Evolutionary conservation across 2,888 invertebrate species (phyloP), one percentile per base, ranked within the genome.

Genomic region (Apotomis turbidana): DNA sequence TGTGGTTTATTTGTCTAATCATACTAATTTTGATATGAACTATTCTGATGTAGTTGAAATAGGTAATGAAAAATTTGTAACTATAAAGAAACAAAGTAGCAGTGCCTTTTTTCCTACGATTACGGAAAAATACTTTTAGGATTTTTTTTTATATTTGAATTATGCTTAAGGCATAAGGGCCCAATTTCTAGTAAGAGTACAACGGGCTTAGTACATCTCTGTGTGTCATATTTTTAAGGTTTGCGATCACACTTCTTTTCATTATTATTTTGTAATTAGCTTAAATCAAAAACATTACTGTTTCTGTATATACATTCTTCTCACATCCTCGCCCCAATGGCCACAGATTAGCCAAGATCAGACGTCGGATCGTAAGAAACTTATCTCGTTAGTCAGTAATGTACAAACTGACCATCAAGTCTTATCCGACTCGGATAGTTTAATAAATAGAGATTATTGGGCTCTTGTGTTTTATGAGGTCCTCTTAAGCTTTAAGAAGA

Each of bases 311-410:
- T 74, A 49, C 68, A 52, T 41, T 73, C 57, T 79, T 67, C 59
- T 41, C 76, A 76, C 77, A 78, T 73, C 73, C 49, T 0, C 3
- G 62, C 67, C 54, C 64, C 70, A 73, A 68, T 68, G 71, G 74
- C 68, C 72, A 76, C 77, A 84, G 84, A 87, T 87, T 87, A 87
- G 82, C 80, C 74, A 78, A 82, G 83, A 81, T 81, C 81, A 83
- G 80, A 80, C 79, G 78, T 78, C 75, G 71, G 78, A 81, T 84
- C 85, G 81, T 86, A 85, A 86, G 85, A 90, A 90, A 90, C 84
- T 91, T 91, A 89, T 88, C 90, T 91, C 86, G 86, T 91, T 90
- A 90, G 85, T 81, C 77, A 79, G 84, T 87, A 86, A 90, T 86
- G 85, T 85, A 85, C 80, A 80, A 83, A 86, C 84, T 85, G 85